Evolutionary conservation across 2,113 vertebrate species (phyloP).

Genomic region (Oreotragus oreotragus): DNA sequence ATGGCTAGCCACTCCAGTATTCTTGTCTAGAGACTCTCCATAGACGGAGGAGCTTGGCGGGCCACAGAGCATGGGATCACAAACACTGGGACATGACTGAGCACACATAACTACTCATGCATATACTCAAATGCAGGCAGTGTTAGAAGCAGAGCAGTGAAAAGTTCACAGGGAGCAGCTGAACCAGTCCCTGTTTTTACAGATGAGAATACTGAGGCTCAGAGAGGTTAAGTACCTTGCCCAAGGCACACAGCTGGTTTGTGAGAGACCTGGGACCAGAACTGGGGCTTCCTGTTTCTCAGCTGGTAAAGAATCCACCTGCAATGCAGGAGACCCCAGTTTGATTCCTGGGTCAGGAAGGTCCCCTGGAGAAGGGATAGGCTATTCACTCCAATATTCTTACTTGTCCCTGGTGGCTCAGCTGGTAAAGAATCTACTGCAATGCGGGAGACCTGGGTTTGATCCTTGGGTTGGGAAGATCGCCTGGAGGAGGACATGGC

Average conservation of each 20-base stretch:
- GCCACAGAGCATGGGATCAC: neutral
- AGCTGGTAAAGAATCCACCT: neutral
- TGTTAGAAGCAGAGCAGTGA: neutral
- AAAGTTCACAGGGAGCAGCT: neutral
- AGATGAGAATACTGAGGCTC: neutral
- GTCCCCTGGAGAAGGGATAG: neutral
- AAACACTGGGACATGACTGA: neutral
- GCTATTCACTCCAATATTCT: neutral
- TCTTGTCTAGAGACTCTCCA: neutral
- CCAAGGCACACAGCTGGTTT: neutral
- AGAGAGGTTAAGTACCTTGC: neutral
- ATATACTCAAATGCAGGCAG: neutral
- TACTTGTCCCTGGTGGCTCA: neutral
- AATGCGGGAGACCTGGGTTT: accelerated
- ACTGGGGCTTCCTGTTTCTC: neutral
- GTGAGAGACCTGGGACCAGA: neutral
- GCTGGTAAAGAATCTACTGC: neutral
- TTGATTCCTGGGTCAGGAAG: neutral
- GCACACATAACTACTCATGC: neutral
- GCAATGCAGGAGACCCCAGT: neutral
- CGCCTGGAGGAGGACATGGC: neutral
- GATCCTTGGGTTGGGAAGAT: neutral
- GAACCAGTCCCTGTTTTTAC: neutral
- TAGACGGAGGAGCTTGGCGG: neutral
- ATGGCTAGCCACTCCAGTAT: neutral